Evolutionary conservation across 1,140 invertebrate species (phyloP).

Genomic region (Mesaphorura yosii): DNA sequence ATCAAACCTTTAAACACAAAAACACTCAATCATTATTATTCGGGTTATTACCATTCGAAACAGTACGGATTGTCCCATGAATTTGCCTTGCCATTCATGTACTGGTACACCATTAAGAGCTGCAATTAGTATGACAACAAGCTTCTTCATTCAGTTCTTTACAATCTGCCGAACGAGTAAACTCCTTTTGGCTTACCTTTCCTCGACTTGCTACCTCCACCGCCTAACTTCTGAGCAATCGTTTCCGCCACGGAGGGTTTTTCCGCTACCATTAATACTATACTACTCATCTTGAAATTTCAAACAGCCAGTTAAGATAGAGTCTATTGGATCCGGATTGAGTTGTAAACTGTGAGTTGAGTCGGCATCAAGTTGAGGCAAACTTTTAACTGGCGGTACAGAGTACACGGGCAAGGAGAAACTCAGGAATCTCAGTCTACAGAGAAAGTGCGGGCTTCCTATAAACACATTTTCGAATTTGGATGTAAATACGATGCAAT

Average conservation of each 20-base stretch:
- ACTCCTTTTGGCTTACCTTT: conserved; percentile 69
- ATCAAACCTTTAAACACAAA: too few species aligned
- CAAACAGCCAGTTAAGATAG: too few species aligned
- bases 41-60: conserved; percentile 99
- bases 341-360: too few species aligned
- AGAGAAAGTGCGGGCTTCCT: too few species aligned
- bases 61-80: conserved; percentile 51
- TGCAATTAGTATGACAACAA: conserved; percentile 28
- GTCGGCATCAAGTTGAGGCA: too few species aligned
- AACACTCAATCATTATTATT: too few species aligned
- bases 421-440: too few species aligned
- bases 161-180: not conserved
- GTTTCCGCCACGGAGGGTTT: conserved; percentile 95
- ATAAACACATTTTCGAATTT: too few species aligned
- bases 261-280: conserved; percentile 68
- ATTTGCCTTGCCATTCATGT: conserved; percentile 31
- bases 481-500: too few species aligned
- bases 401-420: too few species aligned
- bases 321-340: too few species aligned
- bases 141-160: not conserved
- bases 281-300: not conserved
- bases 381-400: too few species aligned
- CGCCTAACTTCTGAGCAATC: conserved; percentile 86
- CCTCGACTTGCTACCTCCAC: conserved; percentile 61
- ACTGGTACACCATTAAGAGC: conserved; percentile 23